phyloP scores from a whole-genome alignment of 2,113 vertebrate species.

The Chionis minor region DNA sequence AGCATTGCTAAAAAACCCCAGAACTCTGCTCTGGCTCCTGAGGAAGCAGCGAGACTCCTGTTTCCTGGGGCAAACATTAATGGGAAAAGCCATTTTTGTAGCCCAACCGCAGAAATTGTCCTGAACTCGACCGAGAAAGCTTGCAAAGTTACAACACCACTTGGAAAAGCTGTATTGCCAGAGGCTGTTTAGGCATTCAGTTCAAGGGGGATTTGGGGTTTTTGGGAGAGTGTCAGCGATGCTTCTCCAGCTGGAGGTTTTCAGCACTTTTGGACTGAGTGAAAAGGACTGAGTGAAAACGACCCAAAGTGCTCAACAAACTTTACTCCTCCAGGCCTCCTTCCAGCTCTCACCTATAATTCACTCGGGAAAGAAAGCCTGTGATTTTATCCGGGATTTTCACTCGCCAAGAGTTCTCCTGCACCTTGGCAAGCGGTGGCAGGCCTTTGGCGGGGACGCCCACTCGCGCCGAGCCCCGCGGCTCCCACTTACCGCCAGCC shows the following conservation, averaged over 20 bases:
- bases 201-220: background rate
- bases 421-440: background rate
- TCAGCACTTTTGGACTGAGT: background rate
- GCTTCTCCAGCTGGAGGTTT: background rate
- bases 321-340: background rate
- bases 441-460: too few relatives aligned
- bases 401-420: background rate
- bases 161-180: background rate
- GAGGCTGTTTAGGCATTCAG: background rate
- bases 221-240: background rate
- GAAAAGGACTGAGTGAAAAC: background rate
- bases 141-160: background rate
- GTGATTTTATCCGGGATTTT: background rate
- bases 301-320: background rate
- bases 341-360: background rate
- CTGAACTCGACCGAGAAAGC: background rate
- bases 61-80: background rate
- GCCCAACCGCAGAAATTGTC: background rate
- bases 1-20: background rate
- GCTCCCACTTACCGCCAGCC: slow-evolving; percentile 80
- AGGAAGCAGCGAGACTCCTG: background rate
- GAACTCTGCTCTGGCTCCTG: background rate
- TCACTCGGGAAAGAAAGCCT: background rate
- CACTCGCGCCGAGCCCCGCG: rapidly evolving
- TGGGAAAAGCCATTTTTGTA: background rate